Evolutionary conservation across 2,113 vertebrate species (phyloP).

Genomic region (Pelecanoides urinatrix): DNA sequence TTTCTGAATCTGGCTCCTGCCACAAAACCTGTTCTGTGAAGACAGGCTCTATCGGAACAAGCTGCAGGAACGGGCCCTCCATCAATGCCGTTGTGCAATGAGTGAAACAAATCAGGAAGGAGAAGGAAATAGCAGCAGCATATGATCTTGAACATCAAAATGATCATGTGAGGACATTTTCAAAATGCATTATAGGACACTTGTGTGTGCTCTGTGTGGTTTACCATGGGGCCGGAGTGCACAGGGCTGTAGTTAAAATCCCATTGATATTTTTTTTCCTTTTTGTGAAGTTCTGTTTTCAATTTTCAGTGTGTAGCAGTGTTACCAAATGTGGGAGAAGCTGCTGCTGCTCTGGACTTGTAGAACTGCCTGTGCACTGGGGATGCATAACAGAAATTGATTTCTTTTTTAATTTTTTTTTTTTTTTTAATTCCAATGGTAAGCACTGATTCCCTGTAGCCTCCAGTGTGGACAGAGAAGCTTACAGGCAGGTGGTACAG

Average conservation of each 20-base stretch:
- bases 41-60: neutral
- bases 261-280: neutral
- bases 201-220: neutral
- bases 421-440: neutral
- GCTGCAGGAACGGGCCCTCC: neutral
- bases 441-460: neutral
- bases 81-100: neutral
- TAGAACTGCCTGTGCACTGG: neutral
- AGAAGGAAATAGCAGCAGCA: neutral
- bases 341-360: neutral
- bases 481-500: neutral
- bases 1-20: neutral
- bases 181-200: neutral
- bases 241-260: slow-evolving; percentile 35
- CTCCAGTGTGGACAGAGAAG: neutral
- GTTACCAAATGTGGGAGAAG: slow-evolving; percentile 33
- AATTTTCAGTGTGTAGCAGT: neutral
- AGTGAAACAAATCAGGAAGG: neutral
- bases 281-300: slow-evolving; percentile 1
- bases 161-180: neutral
- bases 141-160: neutral
- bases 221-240: neutral
- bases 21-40: neutral
- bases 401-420: neutral
- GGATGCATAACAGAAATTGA: neutral